Conservation (phyloP, 1,140 invertebrate genomes). For the Calycopis cecrops region DNA sequence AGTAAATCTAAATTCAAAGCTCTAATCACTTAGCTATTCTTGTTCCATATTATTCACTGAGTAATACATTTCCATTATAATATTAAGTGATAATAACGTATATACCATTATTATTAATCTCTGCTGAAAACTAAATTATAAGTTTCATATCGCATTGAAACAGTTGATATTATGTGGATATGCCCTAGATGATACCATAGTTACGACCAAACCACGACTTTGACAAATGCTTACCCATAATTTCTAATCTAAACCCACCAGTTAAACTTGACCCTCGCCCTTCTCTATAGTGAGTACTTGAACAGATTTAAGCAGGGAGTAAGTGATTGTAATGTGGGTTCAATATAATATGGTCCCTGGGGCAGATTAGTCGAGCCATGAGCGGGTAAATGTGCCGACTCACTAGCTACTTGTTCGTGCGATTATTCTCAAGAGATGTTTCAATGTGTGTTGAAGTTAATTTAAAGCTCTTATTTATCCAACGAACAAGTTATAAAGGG, state of each 20-base stretch:
- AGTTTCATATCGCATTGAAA: neutral
- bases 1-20: neutral
- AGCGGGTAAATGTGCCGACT: constrained; percentile 15
- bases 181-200: constrained; percentile 2
- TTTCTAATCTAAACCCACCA: constrained; percentile 11
- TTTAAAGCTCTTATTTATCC: too few relatives aligned
- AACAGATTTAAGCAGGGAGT: neutral
- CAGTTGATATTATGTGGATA: constrained; percentile 13
- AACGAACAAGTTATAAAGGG: too few relatives aligned
- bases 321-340: constrained; percentile 7
- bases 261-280: constrained; percentile 2
- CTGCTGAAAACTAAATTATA: neutral
- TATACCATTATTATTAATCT: constrained; percentile 3
- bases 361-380: constrained; percentile 3
- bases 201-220: constrained; percentile 6
- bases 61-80: too few relatives aligned
- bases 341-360: constrained; percentile 2
- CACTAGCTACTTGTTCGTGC: constrained; percentile 8
- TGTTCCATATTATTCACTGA: neutral
- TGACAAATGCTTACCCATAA: constrained; percentile 17
- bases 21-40: neutral
- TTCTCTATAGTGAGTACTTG: neutral
- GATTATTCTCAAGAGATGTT: constrained; percentile 14
- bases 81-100: neutral
- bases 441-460: neutral